These are phyloP conservation scores for Amphiura filiformis DNA, from an alignment of 35 echinoderm and acorn worm species.

Conservation along the genomic window DNA sequence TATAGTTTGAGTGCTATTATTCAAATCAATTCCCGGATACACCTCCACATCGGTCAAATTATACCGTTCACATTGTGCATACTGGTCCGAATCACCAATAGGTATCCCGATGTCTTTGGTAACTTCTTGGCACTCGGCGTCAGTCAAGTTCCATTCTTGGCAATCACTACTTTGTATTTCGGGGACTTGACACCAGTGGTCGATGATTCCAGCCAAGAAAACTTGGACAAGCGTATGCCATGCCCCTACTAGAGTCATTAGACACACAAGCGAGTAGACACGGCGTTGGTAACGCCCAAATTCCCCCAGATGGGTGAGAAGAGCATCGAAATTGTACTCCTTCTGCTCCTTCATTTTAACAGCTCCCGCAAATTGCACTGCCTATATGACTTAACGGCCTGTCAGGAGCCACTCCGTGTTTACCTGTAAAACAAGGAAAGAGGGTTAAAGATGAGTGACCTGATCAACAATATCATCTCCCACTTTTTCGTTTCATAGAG, in stretches of 20 bases:
- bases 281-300: conserved; percentile 82
- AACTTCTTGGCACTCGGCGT: conserved; percentile 22
- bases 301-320: conserved; percentile 62
- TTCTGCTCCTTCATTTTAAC: too few species aligned
- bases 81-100: neutral
- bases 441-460: too few species aligned
- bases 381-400: too few species aligned
- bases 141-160: neutral
- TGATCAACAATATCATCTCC: too few species aligned
- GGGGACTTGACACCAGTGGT: conserved; percentile 75
- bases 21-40: neutral
- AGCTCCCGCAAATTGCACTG: too few species aligned
- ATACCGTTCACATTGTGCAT: conserved; percentile 15
- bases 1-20: neutral
- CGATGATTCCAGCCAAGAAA: conserved; percentile 59
- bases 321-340: conserved; percentile 69
- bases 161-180: conserved; percentile 23
- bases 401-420: too few species aligned
- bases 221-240: conserved; percentile 79
- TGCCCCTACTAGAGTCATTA: conserved; percentile 48
- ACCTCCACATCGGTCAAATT: neutral
- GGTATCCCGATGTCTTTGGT: conserved; percentile 15
- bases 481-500: too few species aligned
- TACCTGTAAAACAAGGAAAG: too few species aligned
- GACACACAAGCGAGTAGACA: conserved; percentile 58